phyloP scores from a whole-genome alignment of 37 sponge, comb jelly and placozoan species.

The Cladorhizidae sp. region DNA sequence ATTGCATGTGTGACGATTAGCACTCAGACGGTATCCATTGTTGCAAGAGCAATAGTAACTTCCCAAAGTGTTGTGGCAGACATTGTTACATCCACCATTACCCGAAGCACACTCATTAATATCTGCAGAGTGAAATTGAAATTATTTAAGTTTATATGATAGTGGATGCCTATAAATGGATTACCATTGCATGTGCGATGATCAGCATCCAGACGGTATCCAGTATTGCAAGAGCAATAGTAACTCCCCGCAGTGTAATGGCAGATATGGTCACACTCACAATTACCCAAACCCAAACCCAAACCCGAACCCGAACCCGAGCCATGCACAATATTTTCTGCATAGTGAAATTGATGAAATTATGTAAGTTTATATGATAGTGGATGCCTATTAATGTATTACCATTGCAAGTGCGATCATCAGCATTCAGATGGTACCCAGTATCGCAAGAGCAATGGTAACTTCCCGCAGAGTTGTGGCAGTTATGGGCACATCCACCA shows the following conservation, averaged over 20 bases:
- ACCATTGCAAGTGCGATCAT: background rate
- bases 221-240: background rate
- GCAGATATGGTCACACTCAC: background rate
- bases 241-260: background rate
- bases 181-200: background rate
- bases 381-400: background rate
- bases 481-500: background rate
- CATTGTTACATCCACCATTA: background rate
- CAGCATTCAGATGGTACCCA: too few relatives aligned
- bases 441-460: too few relatives aligned
- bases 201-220: background rate
- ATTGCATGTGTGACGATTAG: background rate
- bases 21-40: background rate
- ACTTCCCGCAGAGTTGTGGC: background rate
- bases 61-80: background rate
- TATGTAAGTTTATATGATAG: background rate
- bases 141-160: background rate
- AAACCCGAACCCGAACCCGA: too few relatives aligned
- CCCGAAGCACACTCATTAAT: background rate
- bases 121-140: background rate
- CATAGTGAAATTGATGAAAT: background rate
- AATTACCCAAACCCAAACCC: too few relatives aligned
- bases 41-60: background rate
- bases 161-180: background rate
- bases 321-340: background rate